Evolutionary conservation across 2,888 invertebrate species (phyloP), one percentile per base, ranked within the genome.

Genomic region (Macrosiphum euphorbiae): DNA sequence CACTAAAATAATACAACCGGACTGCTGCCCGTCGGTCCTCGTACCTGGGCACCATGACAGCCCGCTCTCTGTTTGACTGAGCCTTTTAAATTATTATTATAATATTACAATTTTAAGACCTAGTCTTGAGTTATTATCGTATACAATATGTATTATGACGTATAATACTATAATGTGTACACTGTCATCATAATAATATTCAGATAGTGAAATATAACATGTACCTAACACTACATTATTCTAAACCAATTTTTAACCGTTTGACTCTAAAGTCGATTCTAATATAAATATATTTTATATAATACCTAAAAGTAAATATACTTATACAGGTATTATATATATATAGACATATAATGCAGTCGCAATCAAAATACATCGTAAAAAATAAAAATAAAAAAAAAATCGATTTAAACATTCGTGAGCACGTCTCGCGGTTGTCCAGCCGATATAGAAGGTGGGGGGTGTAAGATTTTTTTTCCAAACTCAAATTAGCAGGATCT

Each of bases 381-480:
- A 78, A 35, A 78, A 78, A 78, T 78, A 78, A 35, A 67, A 67
- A 67, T 13, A 67, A 67, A 78, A 67, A 67, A 78, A 78, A 78
- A 78, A 78, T 78, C 78, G 78, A 78, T 78, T 78, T 78, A 41
- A 78, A 78, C 78, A 78, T 78, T 78, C 20, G 20, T 20, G 20
- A 35, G 35, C 20, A 41, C 78, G 78, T 78, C 78, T 78, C 35
- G 35, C 20, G 78, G 78, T 78, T 35, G 20, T 7, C 20, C 35
- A 20, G 20, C 20, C 35, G 35, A 78, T 35, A 67, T 20, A 20
- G 67, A 16, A 7, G 35, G 35, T 7, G 35, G 67, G n/a, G 67
- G 35, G 5, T n/a, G 67, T 16, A 67, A 67, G 20, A 35, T 1
- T 35, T 67, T 67, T 67, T 67, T 67, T n/a, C 16, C n/a, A 16